A percentile compares a stretch with the other conserved stretches of the same genome.
Conservation (phyloP, 1,140 invertebrate genomes). For the Leptinotarsa texana region DNA sequence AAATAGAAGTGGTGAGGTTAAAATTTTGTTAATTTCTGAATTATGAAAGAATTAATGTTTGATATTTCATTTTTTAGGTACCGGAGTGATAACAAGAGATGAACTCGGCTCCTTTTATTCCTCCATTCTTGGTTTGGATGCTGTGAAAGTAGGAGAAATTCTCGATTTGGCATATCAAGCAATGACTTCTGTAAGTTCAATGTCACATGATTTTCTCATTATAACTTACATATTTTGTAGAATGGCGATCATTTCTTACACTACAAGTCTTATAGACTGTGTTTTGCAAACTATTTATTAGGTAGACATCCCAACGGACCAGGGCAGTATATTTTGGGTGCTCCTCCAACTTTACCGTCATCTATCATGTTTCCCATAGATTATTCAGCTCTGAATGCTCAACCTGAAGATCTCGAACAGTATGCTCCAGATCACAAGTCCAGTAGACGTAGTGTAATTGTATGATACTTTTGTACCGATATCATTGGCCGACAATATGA, state of each 20-base stretch:
- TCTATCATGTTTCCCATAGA: slow-evolving; percentile 70
- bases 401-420: slow-evolving; percentile 69
- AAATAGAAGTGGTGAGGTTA: slow-evolving; percentile 63
- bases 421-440: slow-evolving; percentile 70
- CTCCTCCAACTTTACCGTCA: slow-evolving; percentile 59
- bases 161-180: slow-evolving; percentile 68
- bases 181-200: slow-evolving; percentile 68
- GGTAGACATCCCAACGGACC: slow-evolving; percentile 73
- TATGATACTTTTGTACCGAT: slow-evolving; percentile 55
- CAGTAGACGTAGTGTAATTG: slow-evolving; percentile 71
- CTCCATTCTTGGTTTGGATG: slow-evolving; percentile 67
- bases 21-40: slow-evolving; percentile 20
- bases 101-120: slow-evolving; percentile 70
- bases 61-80: slow-evolving; percentile 55
- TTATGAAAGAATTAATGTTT: background rate
- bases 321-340: slow-evolving; percentile 71
- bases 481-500: background rate
- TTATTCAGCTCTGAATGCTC: slow-evolving; percentile 72
- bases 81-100: slow-evolving; percentile 65
- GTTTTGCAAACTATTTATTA: slow-evolving; percentile 73
- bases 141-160: slow-evolving; percentile 64
- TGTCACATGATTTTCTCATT: background rate
- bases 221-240: slow-evolving; percentile 55
- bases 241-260: slow-evolving; percentile 68
- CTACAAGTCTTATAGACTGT: slow-evolving; percentile 67